Base-by-base conservation (phyloP, 2,888 invertebrate species). In the Thelaira solivaga region DNA sequence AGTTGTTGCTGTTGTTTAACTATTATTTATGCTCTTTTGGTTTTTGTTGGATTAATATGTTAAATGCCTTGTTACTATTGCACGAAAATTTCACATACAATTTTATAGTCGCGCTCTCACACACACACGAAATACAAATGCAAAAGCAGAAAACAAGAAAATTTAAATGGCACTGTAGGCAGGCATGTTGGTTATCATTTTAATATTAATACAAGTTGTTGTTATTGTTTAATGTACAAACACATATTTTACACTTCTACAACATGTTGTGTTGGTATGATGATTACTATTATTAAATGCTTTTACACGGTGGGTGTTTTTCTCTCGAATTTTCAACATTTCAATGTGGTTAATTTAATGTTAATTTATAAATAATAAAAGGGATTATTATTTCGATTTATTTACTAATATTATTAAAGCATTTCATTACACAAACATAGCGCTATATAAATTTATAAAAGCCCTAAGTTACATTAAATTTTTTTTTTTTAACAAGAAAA, bases 1-100 rank as follows among this genome's bases (percentile, higher is more conserved):
- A 29, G 26, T 65, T 65, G 62, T 72, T 57, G 59, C 29, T 73
- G 49, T 67, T 67, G 67, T 74, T 74, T 61, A 74, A 68, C 74
- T 75, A 75, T 75, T 75, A 68, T 75, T 75, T 75, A 75, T 75
- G 68, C 74, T 75, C 74, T 68, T 75, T 75, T 67, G 61, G 67
- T 75, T 74, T 72, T 55, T 75, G 61, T 68, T 75, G 74, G 67
- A 67, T 75, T 75, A 75, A 75, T 75, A 75, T 75, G 74, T 75
- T 75, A 68, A 75, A 75, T 68, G 74, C 67, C 74, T 67, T 59
- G 67, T 74, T 67, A 61, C 51, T 53, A 67, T 62, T 43, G 43
- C 36, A 3, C n/a, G n/a, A n/a, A n/a, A n/a, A n/a, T n/a, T n/a
- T n/a, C n/a, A n/a, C n/a, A n/a, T n/a, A n/a, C n/a, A n/a, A n/a